Evolutionary conservation across 2,113 vertebrate genomes (phyloP).

Genomic region (Polypterus bichir): DNA sequence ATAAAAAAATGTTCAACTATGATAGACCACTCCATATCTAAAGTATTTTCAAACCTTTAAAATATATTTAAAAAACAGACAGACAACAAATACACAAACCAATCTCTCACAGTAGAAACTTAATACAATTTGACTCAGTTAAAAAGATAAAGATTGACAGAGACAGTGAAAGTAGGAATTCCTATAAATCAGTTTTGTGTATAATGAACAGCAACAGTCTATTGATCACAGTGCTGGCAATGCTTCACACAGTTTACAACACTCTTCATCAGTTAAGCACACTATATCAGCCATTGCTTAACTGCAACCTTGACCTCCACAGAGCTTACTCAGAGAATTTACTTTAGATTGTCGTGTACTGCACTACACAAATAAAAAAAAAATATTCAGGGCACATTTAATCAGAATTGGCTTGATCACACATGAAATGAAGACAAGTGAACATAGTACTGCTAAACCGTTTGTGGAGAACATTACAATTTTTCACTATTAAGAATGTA

Average conservation of each 20-base stretch:
- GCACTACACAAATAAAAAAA: neutral
- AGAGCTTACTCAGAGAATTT: slow-evolving; percentile 9
- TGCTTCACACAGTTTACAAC: slow-evolving; percentile 5
- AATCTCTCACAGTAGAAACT: too few species aligned
- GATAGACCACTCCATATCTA: too few species aligned
- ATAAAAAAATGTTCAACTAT: too few species aligned
- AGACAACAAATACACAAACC: too few species aligned
- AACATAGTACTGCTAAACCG: neutral
- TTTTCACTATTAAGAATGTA: too few species aligned
- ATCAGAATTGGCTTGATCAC: slow-evolving; percentile 5
- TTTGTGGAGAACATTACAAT: slow-evolving; percentile 6
- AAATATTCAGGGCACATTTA: neutral
- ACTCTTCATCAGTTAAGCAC: neutral
- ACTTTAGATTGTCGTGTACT: slow-evolving; percentile 7
- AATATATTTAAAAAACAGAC: too few species aligned
- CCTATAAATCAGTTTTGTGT: too few species aligned
- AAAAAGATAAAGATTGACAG: too few species aligned
- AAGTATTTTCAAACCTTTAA: too few species aligned
- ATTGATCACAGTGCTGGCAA: slow-evolving; percentile 5
- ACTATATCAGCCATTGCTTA: slow-evolving; percentile 8
- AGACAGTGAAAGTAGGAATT: too few species aligned
- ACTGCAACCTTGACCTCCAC: slow-evolving; percentile 19
- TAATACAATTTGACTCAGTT: too few species aligned
- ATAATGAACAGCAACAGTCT: slow-evolving; percentile 8
- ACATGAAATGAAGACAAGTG: slow-evolving; percentile 9